Conservation (phyloP, 2,113 vertebrate genomes). For the Dipodomys merriami region DNA sequence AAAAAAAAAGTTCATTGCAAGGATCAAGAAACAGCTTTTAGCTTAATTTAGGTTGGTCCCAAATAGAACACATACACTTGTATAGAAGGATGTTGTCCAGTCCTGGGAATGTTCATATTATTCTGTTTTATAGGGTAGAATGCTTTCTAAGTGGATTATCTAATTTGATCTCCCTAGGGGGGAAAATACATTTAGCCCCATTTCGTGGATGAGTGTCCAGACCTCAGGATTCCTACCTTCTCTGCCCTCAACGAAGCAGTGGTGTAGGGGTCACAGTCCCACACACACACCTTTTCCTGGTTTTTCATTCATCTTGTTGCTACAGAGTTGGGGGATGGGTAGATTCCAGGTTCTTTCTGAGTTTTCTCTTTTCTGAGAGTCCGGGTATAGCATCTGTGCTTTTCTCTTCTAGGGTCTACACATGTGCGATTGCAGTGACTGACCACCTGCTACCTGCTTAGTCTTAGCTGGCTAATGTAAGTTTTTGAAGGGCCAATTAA, state of each 20-base stretch:
- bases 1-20: too few species aligned
- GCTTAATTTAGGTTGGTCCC: not conserved
- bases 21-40: too few species aligned
- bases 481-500: too few species aligned
- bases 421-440: too few species aligned
- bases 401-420: too few species aligned
- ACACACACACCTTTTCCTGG: not conserved
- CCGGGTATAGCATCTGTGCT: too few species aligned
- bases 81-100: not conserved
- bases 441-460: too few species aligned
- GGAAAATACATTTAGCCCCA: not conserved
- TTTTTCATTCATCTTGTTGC: not conserved
- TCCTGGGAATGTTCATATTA: not conserved
- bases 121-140: not conserved
- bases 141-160: not conserved
- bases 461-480: not conserved
- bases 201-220: not conserved
- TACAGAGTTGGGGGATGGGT: not conserved
- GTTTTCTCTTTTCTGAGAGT: not conserved
- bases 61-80: not conserved
- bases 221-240: not conserved
- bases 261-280: not conserved
- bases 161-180: slow-evolving; percentile 1
- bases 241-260: not conserved
- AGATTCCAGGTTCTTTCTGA: not conserved